These are phyloP conservation scores for Ptychadena robeensis DNA, from an alignment of 2,797 vertebrate species.

Conservation along the genomic window DNA sequence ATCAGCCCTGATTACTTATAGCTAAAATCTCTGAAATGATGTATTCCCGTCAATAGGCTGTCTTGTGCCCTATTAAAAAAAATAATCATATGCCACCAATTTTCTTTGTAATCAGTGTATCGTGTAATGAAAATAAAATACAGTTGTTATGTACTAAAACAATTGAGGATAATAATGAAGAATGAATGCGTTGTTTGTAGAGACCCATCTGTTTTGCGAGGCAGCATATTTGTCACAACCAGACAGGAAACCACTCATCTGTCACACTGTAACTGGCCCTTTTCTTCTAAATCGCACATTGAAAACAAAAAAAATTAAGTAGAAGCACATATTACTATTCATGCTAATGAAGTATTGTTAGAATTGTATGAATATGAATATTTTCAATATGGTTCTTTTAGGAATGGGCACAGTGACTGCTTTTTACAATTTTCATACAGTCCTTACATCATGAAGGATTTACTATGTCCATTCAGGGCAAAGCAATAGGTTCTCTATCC, in stretches of 20 bases:
- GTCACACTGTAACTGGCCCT: conserved; percentile 5
- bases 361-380: too few relatives aligned
- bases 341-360: too few relatives aligned
- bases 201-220: conserved; percentile 49
- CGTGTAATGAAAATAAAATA: conserved; percentile 47
- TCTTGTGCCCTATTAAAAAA: conserved; percentile 1
- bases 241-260: conserved; percentile 19
- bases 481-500: too few relatives aligned
- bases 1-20: too few relatives aligned
- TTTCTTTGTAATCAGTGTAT: conserved; percentile 18
- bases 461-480: too few relatives aligned
- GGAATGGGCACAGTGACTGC: too few relatives aligned
- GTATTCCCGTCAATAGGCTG: neutral
- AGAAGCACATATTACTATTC: neutral
- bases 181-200: conserved; percentile 57
- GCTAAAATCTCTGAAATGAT: too few relatives aligned
- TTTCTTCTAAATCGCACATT: neutral
- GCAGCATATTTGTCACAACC: conserved; percentile 30
- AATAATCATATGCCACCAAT: neutral
- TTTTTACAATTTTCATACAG: too few relatives aligned
- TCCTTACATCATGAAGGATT: too few relatives aligned
- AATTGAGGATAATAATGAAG: conserved; percentile 45
- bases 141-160: conserved; percentile 37
- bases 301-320: neutral
- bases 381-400: too few relatives aligned